Evolutionary conservation across 2,113 vertebrate genomes (phyloP).

Genomic region (Chaetura pelagica): DNA sequence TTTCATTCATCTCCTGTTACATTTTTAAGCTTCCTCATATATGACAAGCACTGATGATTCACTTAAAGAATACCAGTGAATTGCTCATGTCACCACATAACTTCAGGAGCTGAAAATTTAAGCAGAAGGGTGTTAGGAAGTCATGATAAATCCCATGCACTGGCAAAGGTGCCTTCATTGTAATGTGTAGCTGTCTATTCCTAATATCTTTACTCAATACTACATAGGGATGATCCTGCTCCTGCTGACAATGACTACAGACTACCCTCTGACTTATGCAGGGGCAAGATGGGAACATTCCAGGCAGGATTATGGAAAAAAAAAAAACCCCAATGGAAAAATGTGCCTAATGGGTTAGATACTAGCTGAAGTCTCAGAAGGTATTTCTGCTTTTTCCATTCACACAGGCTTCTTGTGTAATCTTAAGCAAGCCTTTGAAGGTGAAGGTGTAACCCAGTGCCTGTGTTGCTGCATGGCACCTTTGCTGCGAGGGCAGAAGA

Average conservation of each 20-base stretch:
- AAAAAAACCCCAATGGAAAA: rapidly evolving
- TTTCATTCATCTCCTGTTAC: slow-evolving; percentile 45
- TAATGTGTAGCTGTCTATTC: neutral
- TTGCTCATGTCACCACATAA: neutral
- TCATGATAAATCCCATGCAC: neutral
- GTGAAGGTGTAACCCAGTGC: neutral
- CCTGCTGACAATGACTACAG: neutral
- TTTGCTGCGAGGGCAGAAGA: neutral
- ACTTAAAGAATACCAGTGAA: neutral
- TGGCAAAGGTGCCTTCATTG: neutral
- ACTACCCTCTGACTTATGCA: neutral
- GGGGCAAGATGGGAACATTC: neutral
- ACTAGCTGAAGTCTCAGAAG: neutral
- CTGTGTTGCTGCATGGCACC: neutral
- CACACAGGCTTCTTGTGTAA: neutral
- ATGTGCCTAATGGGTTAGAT: neutral
- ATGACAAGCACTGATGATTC: neutral
- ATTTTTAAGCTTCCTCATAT: slow-evolving; percentile 27
- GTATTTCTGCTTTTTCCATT: neutral
- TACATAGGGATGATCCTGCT: neutral
- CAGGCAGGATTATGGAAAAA: neutral
- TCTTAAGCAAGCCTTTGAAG: neutral
- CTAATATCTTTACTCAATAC: neutral
- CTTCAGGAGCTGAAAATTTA: neutral
- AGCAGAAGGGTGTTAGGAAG: neutral